These are phyloP conservation scores for Dyspetes luteomarginatus DNA, from an alignment of 2,888 invertebrate species.

Conservation along the genomic window DNA sequence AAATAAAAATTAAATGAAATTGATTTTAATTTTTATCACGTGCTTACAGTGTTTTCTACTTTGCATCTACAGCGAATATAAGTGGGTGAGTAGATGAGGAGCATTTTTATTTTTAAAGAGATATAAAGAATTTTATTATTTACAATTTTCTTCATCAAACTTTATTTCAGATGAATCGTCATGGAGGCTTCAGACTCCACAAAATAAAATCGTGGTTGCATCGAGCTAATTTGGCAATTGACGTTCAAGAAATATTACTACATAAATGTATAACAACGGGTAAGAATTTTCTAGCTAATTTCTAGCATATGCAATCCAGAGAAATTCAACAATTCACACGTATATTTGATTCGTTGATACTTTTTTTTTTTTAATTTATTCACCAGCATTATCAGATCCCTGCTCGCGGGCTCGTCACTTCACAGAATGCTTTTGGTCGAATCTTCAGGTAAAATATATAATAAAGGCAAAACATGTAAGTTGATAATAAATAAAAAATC, in stretches of 20 bases:
- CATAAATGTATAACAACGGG: slow-evolving; percentile 68
- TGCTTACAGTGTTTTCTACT: slow-evolving; percentile 74
- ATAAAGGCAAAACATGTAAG: background rate
- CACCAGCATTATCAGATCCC: slow-evolving; percentile 65
- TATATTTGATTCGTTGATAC: background rate
- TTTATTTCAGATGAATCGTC: slow-evolving; percentile 70
- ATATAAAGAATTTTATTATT: slow-evolving; percentile 22
- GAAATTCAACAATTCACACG: no score
- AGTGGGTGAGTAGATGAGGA: slow-evolving; percentile 68
- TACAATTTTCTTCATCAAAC: background rate
- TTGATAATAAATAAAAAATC: background rate
- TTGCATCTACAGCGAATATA: slow-evolving; percentile 72
- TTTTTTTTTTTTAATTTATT: slow-evolving; percentile 34
- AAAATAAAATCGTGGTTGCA: slow-evolving; percentile 68
- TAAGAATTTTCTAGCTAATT: slow-evolving; percentile 50
- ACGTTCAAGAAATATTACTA: slow-evolving; percentile 63
- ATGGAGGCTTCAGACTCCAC: slow-evolving; percentile 69
- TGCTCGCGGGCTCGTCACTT: slow-evolving; percentile 71
- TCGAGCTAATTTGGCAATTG: slow-evolving; percentile 60
- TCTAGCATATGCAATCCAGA: no score
- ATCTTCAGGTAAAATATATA: slow-evolving; percentile 65
- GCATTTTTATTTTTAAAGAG: no score
- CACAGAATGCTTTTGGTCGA: slow-evolving; percentile 73
- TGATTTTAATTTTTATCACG: slow-evolving; percentile 5
- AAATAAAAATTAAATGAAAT: background rate